Base-by-base conservation (phyloP, 2,888 invertebrate genomes). In the Campoplex capitator region DNA sequence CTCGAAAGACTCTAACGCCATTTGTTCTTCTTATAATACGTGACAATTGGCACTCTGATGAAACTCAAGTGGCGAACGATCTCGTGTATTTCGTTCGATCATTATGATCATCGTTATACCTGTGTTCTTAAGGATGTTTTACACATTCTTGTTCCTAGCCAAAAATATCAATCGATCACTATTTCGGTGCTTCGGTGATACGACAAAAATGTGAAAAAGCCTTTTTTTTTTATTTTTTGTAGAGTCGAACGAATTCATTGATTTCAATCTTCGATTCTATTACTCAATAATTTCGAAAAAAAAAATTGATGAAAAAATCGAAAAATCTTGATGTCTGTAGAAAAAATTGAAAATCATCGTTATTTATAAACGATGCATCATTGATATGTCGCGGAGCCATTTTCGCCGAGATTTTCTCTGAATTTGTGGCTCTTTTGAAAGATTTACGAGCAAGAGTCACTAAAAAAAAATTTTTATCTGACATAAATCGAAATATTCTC, bases 21-120 rank as follows among this genome's bases (percentile, higher is more conserved):
- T 84, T 84, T 71, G 84, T 87, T 87, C 56, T 32, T 54, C 67
- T 76, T 83, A 84, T 73, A 62, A 78, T 67, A 84, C 87, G 83
- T 48, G 83, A 85, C 81, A 87, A 83, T 87, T 83, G 82, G 87
- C 84, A 84, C 70, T 68, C 48, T 23, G 13, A n/a, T 11, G 75
- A 51, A 74, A 82, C 65, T 62, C 82, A 78, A 87, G 80, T 73
- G n/a, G 62, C 73, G 38, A 42, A 38, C 32, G 48, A 45, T 42
- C 38, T 45, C 58, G 23, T 51, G 71, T 76, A 68, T 71, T n/a
- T 71, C 76, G 38, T 70, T 79, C 76, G 76, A 86, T 84, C 80
- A 76, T 77, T 80, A 76, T 45, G 13, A 67, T 65, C 38, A 32
- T 32, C 48, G 42, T 32, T 51, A 58, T 16, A 51, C 51, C n/a